These are phyloP conservation scores for Drepanosiphum platanoidis DNA, from an alignment of 2,888 invertebrate species.

Conservation along the genomic window DNA sequence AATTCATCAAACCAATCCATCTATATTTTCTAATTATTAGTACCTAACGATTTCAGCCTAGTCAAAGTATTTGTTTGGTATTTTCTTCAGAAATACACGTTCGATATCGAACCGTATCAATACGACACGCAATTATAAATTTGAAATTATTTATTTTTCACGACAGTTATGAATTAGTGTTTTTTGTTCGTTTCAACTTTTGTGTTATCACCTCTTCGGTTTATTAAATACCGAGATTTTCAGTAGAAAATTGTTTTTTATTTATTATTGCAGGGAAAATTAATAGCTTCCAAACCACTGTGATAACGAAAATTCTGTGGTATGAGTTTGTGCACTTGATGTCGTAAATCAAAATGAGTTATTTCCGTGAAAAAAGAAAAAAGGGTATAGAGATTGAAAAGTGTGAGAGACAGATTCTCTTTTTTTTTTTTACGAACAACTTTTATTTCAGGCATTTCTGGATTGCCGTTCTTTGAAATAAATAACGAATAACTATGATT, in stretches of 20 bases:
- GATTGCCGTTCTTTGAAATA: slow-evolving; percentile 13
- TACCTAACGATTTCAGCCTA: no score
- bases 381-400: slow-evolving; percentile 25
- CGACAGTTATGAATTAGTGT: background rate
- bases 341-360: slow-evolving; percentile 59
- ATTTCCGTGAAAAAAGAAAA: slow-evolving; percentile 47
- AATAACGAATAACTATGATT: background rate
- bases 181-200: background rate
- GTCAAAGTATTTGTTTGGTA: no score
- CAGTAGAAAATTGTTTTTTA: slow-evolving; percentile 48
- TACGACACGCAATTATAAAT: slow-evolving; percentile 8
- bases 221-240: slow-evolving; percentile 33
- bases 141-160: background rate
- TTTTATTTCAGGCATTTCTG: slow-evolving; percentile 18
- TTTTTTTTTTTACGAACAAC: slow-evolving; percentile 6
- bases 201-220: background rate
- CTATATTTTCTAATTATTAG: no score
- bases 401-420: background rate
- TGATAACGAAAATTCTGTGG: slow-evolving; percentile 46
- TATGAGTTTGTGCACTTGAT: slow-evolving; percentile 15
- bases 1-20: no score
- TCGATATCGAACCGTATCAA: no score
- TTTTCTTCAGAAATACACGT: no score
- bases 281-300: slow-evolving; percentile 47
- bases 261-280: slow-evolving; percentile 55